These are phyloP conservation scores for Leucophenga maculata DNA, from an alignment of 2,888 invertebrate species.

Conservation along the genomic window DNA sequence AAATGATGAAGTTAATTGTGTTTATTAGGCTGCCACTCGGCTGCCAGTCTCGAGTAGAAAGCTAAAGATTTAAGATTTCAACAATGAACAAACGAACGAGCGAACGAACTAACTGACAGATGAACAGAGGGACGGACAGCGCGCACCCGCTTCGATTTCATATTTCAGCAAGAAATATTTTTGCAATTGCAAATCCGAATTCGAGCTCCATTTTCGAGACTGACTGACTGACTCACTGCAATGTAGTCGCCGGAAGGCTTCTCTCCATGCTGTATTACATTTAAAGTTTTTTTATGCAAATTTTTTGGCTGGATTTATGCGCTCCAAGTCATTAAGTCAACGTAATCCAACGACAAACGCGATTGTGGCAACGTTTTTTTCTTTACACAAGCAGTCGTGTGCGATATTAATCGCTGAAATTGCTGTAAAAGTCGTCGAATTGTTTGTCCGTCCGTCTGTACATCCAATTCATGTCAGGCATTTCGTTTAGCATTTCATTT, in stretches of 20 bases:
- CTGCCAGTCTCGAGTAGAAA: constrained; percentile 16
- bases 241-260: constrained; percentile 14
- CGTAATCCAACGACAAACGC: too few relatives aligned
- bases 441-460: too few relatives aligned
- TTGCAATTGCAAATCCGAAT: too few relatives aligned
- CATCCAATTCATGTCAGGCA: too few relatives aligned
- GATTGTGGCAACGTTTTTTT: background rate
- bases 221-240: constrained; percentile 5
- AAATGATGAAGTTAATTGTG: constrained; percentile 68
- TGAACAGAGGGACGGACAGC: too few relatives aligned
- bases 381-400: constrained; percentile 49
- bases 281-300: too few relatives aligned
- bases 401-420: constrained; percentile 66
- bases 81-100: background rate
- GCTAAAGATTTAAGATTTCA: constrained; percentile 17
- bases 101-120: too few relatives aligned
- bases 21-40: constrained; percentile 62
- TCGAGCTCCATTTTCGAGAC: too few relatives aligned
- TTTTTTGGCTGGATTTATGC: too few relatives aligned
- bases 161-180: too few relatives aligned
- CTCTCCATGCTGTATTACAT: background rate
- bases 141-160: too few relatives aligned
- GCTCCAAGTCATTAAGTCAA: too few relatives aligned
- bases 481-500: background rate
- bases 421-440: constrained; percentile 57